phyloP scores from a whole-genome alignment of 64 coral and sea anemone genomes.

The Pachyseris speciosa region DNA sequence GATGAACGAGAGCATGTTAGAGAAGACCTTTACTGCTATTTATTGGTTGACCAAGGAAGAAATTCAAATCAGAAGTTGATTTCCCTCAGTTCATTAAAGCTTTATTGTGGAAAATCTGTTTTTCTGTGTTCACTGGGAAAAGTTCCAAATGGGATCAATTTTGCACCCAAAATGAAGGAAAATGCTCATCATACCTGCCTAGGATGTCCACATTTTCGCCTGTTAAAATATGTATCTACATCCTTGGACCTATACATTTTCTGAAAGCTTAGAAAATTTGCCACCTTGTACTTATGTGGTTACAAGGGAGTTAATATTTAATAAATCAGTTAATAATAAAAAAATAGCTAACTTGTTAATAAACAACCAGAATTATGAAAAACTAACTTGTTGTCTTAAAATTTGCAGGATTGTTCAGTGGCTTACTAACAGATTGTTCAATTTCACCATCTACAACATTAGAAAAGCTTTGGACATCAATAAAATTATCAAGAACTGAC shows the following conservation, averaged over 20 bases:
- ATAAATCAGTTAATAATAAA: conserved; percentile 14
- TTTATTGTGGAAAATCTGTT: no score
- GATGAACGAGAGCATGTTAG: no score
- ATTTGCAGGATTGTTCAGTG: conserved; percentile 9
- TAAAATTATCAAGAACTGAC: conserved; percentile 19
- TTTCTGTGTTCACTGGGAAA: no score
- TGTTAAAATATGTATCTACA: no score
- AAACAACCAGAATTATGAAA: conserved; percentile 19
- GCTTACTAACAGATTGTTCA: conserved; percentile 6
- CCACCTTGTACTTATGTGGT: background rate
- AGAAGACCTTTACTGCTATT: no score
- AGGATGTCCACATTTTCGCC: no score
- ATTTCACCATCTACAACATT: conserved; percentile 30
- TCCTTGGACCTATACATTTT: background rate
- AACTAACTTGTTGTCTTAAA: conserved; percentile 23
- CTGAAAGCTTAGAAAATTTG: conserved; percentile 13
- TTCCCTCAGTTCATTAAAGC: no score
- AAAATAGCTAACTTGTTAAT: conserved; percentile 15
- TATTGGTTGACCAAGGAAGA: no score
- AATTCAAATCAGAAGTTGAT: no score
- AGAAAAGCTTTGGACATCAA: conserved; percentile 3
- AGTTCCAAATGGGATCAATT: no score
- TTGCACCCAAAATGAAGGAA: no score
- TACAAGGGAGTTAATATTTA: conserved; percentile 18
- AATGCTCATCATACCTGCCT: no score